A percentile compares a stretch with the other conserved stretches of the same genome.
These are phyloP conservation scores for Brachionus paranguensis DNA, from an alignment of 1,140 invertebrate genomes.

Conservation along the genomic window DNA sequence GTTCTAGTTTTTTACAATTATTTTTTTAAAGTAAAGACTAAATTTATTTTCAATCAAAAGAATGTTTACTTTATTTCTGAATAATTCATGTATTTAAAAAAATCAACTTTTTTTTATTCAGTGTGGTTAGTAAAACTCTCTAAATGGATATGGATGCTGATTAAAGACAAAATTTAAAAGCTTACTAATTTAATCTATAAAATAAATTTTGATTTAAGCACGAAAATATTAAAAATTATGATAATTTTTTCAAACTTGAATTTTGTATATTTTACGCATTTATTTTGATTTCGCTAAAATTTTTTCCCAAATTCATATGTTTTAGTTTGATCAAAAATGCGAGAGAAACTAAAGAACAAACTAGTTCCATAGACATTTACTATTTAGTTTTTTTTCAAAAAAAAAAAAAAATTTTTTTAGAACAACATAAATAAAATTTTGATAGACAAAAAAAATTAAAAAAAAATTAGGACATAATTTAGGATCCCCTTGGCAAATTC, in stretches of 20 bases:
- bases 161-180: not conserved
- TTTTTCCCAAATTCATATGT: conserved; percentile 1
- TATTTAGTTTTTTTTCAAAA: not conserved
- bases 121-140: not conserved
- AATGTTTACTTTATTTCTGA: not conserved
- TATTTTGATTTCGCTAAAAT: not conserved
- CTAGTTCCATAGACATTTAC: not conserved
- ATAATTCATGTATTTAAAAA: not conserved
- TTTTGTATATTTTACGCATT: not conserved
- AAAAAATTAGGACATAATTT: not conserved
- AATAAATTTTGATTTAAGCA: not conserved
- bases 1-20: no score
- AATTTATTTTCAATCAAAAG: not conserved
- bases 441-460: not conserved
- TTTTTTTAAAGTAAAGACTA: not conserved
- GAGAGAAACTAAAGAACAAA: not conserved
- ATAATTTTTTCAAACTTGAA: not conserved
- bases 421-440: not conserved
- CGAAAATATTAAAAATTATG: not conserved
- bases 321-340: not conserved
- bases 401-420: not conserved
- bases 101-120: not conserved
- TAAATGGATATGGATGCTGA: not conserved
- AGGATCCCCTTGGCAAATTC: not conserved
- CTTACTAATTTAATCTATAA: not conserved